Percentiles rank a stretch among this genome's conserved stretches.
Evolutionary conservation across 2,113 vertebrate genomes (phyloP).

Genomic region (Pedetes capensis): DNA sequence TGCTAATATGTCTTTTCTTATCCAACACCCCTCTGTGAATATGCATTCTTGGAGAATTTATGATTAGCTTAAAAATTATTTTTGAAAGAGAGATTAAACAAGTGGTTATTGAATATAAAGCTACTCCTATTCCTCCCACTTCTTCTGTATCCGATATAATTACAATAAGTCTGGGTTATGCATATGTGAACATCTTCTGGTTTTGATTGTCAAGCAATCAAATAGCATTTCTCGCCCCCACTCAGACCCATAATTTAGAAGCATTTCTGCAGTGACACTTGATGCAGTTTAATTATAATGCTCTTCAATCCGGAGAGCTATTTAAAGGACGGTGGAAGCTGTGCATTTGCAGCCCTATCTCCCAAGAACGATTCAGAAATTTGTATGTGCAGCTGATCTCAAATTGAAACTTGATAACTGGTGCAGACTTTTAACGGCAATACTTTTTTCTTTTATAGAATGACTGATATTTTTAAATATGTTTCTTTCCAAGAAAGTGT

Average conservation of each 20-base stretch:
- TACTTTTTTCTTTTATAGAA: not conserved
- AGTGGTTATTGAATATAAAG: not conserved
- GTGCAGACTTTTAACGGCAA: constrained; percentile 13
- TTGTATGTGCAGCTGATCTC: constrained; percentile 6
- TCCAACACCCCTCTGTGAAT: constrained; percentile 14
- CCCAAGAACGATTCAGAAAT: constrained; percentile 27
- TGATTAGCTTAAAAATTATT: not conserved
- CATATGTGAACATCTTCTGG: constrained; percentile 61
- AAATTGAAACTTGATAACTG: constrained; percentile 41
- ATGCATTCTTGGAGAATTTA: constrained; percentile 13
- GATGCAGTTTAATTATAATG: constrained; percentile 77
- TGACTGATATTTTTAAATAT: not conserved
- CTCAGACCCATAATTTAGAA: constrained; percentile 80
- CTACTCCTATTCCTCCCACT: constrained; percentile 40
- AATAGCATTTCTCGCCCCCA: constrained; percentile 55
- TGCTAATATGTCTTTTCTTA: constrained; percentile 29
- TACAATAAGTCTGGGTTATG: not conserved
- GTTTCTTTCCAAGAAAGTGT: not conserved
- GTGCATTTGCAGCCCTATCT: constrained; percentile 26
- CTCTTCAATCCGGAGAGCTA: constrained; percentile 72
- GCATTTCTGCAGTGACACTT: constrained; percentile 73
- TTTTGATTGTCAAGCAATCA: constrained; percentile 74
- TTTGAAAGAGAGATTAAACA: constrained; percentile 65
- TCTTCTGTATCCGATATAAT: constrained; percentile 49
- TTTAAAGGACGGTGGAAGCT: constrained; percentile 55